A percentile compares a stretch with the other conserved stretches of the same genome.
Conservation (phyloP, 2,797 vertebrate genomes). For the Adelosebastes latens region DNA sequence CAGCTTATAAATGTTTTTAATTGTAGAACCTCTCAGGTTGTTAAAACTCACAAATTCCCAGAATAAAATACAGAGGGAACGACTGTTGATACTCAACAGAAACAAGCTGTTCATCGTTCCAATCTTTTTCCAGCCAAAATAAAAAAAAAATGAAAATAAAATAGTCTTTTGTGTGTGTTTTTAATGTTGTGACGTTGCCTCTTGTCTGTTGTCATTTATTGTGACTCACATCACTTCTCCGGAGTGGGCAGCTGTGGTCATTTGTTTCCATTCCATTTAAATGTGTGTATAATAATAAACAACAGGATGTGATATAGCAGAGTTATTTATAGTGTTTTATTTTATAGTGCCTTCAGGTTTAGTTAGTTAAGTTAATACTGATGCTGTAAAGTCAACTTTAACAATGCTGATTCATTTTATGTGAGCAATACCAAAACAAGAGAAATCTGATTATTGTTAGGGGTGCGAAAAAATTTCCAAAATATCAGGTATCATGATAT, state of each 20-base stretch:
- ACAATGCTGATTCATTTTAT: not conserved
- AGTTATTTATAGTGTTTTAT: not conserved
- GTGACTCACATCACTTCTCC: not conserved
- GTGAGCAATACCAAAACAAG: not conserved
- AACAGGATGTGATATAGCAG: not conserved
- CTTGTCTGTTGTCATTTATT: not conserved
- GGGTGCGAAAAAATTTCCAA: not conserved
- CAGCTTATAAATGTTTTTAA: not conserved
- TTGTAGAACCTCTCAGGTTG: not conserved
- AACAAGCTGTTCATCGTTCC: not conserved
- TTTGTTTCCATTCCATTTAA: constrained; percentile 1
- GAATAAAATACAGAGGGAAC: not conserved
- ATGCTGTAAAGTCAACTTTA: not conserved
- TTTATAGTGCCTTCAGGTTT: not conserved
- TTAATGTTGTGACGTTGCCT: not conserved
- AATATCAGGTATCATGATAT: not conserved
- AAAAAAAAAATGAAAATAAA: accelerated
- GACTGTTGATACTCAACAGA: not conserved
- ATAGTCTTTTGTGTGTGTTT: not conserved
- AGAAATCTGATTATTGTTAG: not conserved
- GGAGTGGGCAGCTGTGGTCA: constrained; percentile 2
- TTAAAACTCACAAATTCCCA: not conserved
- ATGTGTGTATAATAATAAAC: constrained; percentile 1
- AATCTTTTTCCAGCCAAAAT: not conserved
- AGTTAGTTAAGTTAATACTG: too few species aligned